Conservation (phyloP, 2,797 vertebrate genomes). For the Fistularia tabacaria region DNA sequence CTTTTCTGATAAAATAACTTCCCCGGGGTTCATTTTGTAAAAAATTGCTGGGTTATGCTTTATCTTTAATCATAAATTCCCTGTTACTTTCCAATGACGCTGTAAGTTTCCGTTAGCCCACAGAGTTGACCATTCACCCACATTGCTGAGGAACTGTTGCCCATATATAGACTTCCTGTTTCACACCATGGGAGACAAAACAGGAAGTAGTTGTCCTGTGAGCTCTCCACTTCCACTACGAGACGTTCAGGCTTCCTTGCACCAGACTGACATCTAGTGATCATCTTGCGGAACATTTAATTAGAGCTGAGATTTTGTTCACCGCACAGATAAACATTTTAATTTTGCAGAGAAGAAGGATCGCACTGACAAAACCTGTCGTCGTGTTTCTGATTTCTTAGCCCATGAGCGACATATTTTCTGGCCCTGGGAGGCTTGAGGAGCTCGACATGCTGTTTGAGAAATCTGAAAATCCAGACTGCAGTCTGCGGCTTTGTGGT, state of each 20-base stretch:
- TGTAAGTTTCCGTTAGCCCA: conserved; percentile 44
- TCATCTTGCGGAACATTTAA: background rate
- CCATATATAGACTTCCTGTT: conserved; percentile 61
- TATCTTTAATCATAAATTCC: conserved; percentile 31
- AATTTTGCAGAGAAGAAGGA: too few relatives aligned
- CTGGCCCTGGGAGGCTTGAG: conserved; percentile 54
- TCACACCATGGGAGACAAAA: conserved; percentile 20
- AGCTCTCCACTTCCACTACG: conserved; percentile 1
- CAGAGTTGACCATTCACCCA: conserved; percentile 35
- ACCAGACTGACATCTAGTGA: conserved; percentile 56
- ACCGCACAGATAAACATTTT: background rate
- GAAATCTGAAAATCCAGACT: conserved; percentile 64
- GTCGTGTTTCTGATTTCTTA: conserved; percentile 47
- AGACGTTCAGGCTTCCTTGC: background rate
- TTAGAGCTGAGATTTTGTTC: background rate
- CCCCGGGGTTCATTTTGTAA: too few relatives aligned
- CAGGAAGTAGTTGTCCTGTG: conserved; percentile 34
- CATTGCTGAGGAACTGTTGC: conserved; percentile 47
- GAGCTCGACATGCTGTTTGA: conserved; percentile 74
- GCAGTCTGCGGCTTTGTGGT: conserved; percentile 72
- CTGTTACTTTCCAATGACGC: background rate
- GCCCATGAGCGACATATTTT: conserved; percentile 65
- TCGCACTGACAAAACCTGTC: conserved; percentile 13
- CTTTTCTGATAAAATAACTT: too few relatives aligned
- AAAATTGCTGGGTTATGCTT: background rate